These are phyloP conservation scores for Cephus spinipes DNA, from an alignment of 2,888 invertebrate species.

Conservation along the genomic window DNA sequence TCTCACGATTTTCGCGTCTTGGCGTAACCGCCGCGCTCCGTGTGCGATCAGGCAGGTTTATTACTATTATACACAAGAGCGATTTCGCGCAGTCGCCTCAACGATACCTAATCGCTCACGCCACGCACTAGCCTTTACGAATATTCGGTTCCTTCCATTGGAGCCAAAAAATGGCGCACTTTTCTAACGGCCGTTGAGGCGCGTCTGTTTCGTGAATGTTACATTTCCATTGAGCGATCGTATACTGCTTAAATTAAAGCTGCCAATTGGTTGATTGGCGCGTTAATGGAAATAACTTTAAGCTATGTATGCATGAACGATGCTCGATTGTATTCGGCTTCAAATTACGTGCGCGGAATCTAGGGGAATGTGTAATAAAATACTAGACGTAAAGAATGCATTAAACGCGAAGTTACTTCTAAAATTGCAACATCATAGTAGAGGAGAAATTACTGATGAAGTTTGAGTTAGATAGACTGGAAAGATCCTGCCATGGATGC, in stretches of 20 bases:
- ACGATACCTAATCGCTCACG: background rate
- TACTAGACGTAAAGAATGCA: background rate
- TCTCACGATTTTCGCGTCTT: background rate
- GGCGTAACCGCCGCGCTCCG: constrained; percentile 2
- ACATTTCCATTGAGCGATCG: background rate
- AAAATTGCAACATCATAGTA: too few species aligned
- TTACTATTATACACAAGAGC: background rate
- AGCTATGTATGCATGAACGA: background rate
- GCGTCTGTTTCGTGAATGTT: background rate
- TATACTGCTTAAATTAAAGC: background rate
- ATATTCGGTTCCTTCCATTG: constrained; percentile 1
- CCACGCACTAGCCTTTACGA: background rate
- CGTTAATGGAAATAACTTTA: background rate
- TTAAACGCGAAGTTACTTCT: too few species aligned
- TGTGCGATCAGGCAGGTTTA: background rate
- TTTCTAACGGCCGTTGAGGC: constrained; percentile 5
- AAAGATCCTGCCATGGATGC: too few species aligned
- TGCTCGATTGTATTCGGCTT: background rate
- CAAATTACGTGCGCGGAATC: too few species aligned
- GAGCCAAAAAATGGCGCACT: constrained; percentile 12
- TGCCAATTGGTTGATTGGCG: background rate
- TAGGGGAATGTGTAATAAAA: background rate
- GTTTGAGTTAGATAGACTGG: background rate
- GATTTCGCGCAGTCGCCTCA: constrained; percentile 7
- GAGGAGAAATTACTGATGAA: background rate